A percentile compares a stretch with the other conserved stretches of the same genome.
Conservation (phyloP, 2,797 vertebrate genomes). For the Aldrovandia affinis region DNA sequence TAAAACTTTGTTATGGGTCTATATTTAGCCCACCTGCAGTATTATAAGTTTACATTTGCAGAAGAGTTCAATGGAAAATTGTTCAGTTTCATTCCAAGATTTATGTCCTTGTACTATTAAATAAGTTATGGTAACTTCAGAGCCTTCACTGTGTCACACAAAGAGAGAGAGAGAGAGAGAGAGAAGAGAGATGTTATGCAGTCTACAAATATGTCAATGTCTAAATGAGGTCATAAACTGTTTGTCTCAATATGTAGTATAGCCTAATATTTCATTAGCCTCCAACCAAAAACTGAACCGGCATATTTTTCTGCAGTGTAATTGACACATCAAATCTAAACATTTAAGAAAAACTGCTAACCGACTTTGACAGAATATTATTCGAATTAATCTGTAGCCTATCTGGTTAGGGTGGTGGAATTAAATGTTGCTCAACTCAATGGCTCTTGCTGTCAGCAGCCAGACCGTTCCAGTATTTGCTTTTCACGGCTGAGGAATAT, state of each 20-base stretch:
- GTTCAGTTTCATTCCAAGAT: neutral
- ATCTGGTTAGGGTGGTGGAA: neutral
- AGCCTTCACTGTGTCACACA: neutral
- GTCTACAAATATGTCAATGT: neutral
- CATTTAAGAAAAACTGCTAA: neutral
- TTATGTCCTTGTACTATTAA: neutral
- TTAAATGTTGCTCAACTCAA: neutral
- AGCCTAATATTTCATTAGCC: no score
- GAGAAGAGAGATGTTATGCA: no score
- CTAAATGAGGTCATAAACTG: neutral
- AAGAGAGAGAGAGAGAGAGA: no score
- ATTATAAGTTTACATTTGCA: neutral
- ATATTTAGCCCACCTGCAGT: neutral
- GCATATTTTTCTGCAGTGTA: neutral
- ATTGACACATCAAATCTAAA: neutral
- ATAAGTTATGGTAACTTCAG: neutral
- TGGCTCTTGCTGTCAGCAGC: slow-evolving; percentile 18
- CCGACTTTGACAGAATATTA: slow-evolving; percentile 10
- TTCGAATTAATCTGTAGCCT: slow-evolving; percentile 22
- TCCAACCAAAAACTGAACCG: no score
- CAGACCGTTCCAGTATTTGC: slow-evolving; percentile 21
- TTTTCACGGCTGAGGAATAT: slow-evolving; percentile 21
- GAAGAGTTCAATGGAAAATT: neutral
- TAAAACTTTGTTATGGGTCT: neutral
- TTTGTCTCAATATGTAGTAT: neutral